A percentile compares a stretch with the other conserved stretches of the same genome.
Evolutionary conservation across 1,140 invertebrate species (phyloP).

Genomic region (Lepidurus couesii): DNA sequence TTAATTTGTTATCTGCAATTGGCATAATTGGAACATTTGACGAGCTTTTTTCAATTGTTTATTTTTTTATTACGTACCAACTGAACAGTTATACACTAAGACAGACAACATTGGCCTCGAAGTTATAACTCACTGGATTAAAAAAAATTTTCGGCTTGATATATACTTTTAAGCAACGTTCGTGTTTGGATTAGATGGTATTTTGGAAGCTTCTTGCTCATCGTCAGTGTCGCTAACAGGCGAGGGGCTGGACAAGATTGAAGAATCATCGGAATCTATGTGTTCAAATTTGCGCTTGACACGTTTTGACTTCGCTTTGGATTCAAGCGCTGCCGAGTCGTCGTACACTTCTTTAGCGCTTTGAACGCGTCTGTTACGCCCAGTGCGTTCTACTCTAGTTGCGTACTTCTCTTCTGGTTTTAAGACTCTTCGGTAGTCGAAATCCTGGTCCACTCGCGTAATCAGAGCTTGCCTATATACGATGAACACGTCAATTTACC

Average conservation of each 20-base stretch:
- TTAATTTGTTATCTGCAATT: not conserved
- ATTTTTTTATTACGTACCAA: not conserved
- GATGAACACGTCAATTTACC: not conserved
- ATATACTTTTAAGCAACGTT: not conserved
- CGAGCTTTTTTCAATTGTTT: slow-evolving; percentile 18
- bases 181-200: not conserved
- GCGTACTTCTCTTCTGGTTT: slow-evolving; percentile 48
- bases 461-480: slow-evolving; percentile 44
- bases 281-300: not conserved
- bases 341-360: not conserved
- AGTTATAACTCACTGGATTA: too few species aligned
- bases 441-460: slow-evolving; percentile 54
- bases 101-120: too few species aligned
- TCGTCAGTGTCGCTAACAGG: slow-evolving; percentile 33
- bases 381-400: slow-evolving; percentile 36
- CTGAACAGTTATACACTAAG: too few species aligned
- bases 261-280: slow-evolving; percentile 27
- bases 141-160: too few species aligned
- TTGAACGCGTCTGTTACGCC: not conserved
- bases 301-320: not conserved
- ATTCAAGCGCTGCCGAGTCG: slow-evolving; percentile 15
- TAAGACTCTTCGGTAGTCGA: slow-evolving; percentile 52
- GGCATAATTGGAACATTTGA: not conserved
- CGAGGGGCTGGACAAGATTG: slow-evolving; percentile 28
- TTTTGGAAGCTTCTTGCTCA: not conserved